Conservation (phyloP, 2,888 invertebrate species). For the Rhagophthalmus giganteus region DNA sequence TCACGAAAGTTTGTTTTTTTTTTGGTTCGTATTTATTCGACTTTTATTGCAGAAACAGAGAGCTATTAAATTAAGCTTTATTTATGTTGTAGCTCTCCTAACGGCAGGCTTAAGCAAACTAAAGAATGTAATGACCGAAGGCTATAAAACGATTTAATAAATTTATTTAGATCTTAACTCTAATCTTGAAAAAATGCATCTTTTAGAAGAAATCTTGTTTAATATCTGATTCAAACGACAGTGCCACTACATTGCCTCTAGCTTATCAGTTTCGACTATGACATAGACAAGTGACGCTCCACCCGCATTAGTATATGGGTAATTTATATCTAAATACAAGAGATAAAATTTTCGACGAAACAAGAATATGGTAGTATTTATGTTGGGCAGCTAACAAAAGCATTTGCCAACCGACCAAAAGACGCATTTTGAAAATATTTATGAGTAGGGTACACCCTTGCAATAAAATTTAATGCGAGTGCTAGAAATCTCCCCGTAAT, state of each 20-base stretch:
- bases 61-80: slow-evolving; percentile 28
- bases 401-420: too few species aligned
- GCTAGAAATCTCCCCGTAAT: slow-evolving; percentile 25
- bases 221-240: slow-evolving; percentile 13
- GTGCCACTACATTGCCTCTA: slow-evolving; percentile 6
- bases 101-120: slow-evolving; percentile 27
- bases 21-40: slow-evolving; percentile 25
- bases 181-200: too few species aligned
- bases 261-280: too few species aligned
- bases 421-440: slow-evolving; percentile 22
- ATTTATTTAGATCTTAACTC: slow-evolving; percentile 38
- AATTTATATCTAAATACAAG: too few species aligned
- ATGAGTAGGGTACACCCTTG: slow-evolving; percentile 20
- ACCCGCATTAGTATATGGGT: too few species aligned
- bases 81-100: slow-evolving; percentile 23
- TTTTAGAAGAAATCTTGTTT: slow-evolving; percentile 12
- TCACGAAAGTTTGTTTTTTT: slow-evolving; percentile 8
- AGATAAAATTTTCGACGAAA: too few species aligned
- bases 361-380: too few species aligned
- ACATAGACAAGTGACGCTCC: too few species aligned
- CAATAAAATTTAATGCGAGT: slow-evolving; percentile 29
- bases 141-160: slow-evolving; percentile 37
- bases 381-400: too few species aligned
- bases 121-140: slow-evolving; percentile 32
- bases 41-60: slow-evolving; percentile 27